Conservation (phyloP, 1,140 invertebrate genomes). For the Panulirus ornatus region DNA sequence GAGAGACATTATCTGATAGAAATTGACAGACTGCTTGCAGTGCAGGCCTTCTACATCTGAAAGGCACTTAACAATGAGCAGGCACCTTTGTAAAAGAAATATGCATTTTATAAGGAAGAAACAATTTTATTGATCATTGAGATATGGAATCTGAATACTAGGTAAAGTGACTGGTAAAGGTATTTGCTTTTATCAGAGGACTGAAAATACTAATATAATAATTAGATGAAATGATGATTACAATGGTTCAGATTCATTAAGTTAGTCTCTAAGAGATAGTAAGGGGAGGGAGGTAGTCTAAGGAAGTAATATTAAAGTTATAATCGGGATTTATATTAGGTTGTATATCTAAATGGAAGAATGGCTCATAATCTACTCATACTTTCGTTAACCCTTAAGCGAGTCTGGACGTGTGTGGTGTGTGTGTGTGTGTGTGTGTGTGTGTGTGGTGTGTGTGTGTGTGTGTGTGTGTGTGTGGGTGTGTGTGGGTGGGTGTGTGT, state of each 20-base stretch:
- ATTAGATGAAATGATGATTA: background rate
- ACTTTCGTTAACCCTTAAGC: background rate
- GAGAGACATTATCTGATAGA: background rate
- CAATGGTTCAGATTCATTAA: background rate
- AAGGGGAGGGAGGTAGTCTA: constrained; percentile 18
- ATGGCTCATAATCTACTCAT: constrained; percentile 23
- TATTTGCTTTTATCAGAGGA: background rate
- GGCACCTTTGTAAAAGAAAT: constrained; percentile 35
- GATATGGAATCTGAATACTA: background rate
- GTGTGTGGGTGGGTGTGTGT: constrained; percentile 43
- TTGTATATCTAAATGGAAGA: constrained; percentile 24
- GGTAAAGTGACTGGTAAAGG: background rate
- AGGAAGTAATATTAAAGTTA: constrained; percentile 4
- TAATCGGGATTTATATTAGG: background rate
- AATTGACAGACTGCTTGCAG: constrained; percentile 8
- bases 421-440: constrained; percentile 37
- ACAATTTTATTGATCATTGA: constrained; percentile 4
- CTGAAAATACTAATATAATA: background rate
- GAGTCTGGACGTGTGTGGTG: constrained; percentile 20
- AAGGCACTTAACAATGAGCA: constrained; percentile 45
- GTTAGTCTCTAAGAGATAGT: background rate
- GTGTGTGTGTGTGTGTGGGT: constrained; percentile 44
- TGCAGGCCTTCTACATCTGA: constrained; percentile 37
- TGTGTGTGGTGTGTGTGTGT: constrained; percentile 1
- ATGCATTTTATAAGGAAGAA: constrained; percentile 2